Evolutionary conservation across 2,797 vertebrate species (phyloP).

Genomic region (Melanotaenia maccullochi): DNA sequence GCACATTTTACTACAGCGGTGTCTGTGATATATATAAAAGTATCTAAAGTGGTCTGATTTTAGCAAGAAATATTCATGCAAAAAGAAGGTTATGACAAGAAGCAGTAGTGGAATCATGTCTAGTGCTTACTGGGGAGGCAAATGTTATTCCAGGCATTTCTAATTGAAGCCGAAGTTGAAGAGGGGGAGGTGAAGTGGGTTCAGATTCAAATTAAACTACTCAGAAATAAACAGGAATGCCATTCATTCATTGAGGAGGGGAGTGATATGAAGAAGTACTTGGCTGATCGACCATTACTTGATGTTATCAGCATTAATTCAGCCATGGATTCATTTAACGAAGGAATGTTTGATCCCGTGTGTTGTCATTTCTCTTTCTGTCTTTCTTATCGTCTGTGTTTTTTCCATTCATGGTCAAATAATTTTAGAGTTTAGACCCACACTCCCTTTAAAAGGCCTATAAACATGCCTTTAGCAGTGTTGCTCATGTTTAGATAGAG

Average conservation of each 20-base stretch:
- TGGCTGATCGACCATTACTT: not conserved
- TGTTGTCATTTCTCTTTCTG: conserved; percentile 6
- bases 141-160: not conserved
- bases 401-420: conserved; percentile 53
- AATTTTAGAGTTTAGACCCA: not conserved
- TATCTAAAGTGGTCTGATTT: not conserved
- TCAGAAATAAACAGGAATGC: not conserved
- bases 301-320: not conserved
- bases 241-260: not conserved
- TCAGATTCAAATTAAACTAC: not conserved
- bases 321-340: not conserved
- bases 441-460: conserved; percentile 26
- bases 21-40: not conserved
- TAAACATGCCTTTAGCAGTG: conserved; percentile 32
- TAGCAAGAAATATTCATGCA: not conserved
- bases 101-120: not conserved
- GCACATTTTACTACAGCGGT: not conserved
- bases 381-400: conserved; percentile 10
- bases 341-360: not conserved
- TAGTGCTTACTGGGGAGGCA: not conserved
- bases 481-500: conserved; percentile 23
- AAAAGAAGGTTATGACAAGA: not conserved
- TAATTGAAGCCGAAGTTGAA: not conserved
- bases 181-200: not conserved
- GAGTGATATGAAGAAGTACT: not conserved